Evolutionary conservation across 2,797 vertebrate genomes (phyloP), one percentile per base, ranked within the genome.

Genomic region (Passerculus sandwichensis): DNA sequence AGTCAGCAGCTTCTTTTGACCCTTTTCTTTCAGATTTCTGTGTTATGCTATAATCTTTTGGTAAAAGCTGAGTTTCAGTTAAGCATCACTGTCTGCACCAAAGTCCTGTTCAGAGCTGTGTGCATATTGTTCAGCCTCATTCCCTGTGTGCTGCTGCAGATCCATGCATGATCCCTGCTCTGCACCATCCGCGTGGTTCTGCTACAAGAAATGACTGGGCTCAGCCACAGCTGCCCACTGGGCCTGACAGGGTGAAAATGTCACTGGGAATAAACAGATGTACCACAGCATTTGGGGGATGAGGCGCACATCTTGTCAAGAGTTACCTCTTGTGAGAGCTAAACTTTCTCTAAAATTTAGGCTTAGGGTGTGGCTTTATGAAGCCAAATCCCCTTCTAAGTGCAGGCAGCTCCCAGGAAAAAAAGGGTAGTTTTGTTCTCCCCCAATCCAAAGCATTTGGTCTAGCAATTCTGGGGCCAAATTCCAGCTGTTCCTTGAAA

Each of bases 111-210:
- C 59, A 91, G 85, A 92, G 76, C 29, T 16, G 45, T 90, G 78
- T 86, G 73, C 45, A 1, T 88, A 88, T 74, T 88, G 80, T 82
- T 93, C 77, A 93, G 90, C 89, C 80, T 85, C 53, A 2, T 79
- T 92, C 42, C 57, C 79, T 95, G 86, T 92, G 85, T 95, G 94
- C 91, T 88, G 89, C 62, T 91, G 89, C 81, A 95, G 88, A 86
- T 27, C 56, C 71, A 57, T 95, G 96, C 95, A 91, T 81, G 93
- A 73, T 94, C 80, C 87, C 76, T 90, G 74, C 91, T 96, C 90
- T 59, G 86, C 53, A 29, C 45, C 40, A 16, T 83, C 76, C 6
- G 3, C 40, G 53, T 61, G 77, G 92, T 94, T 96, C 91, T 95
- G 93, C 92, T 93, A 13, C 32, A 15, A 82, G 87, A 89, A 89